phyloP scores from a whole-genome alignment of 1,140 invertebrate genomes.

The Ceratina calcarata region DNA sequence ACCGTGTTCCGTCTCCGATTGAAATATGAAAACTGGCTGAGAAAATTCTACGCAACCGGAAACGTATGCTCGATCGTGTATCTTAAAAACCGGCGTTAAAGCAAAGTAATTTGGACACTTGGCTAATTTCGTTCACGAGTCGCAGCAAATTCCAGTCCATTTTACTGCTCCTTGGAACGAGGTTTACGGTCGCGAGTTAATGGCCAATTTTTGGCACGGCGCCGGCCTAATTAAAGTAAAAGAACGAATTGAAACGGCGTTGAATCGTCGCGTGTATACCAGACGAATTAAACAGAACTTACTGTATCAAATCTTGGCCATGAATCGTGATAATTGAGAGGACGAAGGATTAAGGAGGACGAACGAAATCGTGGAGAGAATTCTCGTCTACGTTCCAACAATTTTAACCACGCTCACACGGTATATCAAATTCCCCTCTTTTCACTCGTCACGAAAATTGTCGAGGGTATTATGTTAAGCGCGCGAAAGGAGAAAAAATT shows the following conservation, averaged over 20 bases:
- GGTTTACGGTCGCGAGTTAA: background rate
- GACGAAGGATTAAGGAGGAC: no score
- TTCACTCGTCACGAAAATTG: background rate
- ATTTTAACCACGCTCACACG: background rate
- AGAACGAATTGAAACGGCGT: no score
- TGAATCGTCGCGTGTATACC: no score
- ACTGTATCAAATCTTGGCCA: no score
- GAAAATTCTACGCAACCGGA: no score
- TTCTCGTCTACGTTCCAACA: background rate
- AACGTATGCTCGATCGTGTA: no score
- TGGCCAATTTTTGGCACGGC: slow-evolving; percentile 4
- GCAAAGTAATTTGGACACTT: slow-evolving; percentile 11
- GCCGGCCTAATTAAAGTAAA: background rate
- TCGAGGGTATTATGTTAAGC: slow-evolving; percentile 1
- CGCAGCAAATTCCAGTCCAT: background rate
- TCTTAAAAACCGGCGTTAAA: background rate
- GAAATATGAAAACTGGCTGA: background rate
- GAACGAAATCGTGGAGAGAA: background rate
- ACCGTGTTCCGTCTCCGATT: background rate
- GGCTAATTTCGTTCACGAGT: slow-evolving; percentile 13
- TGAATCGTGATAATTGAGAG: background rate
- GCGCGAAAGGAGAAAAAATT: slow-evolving; percentile 10
- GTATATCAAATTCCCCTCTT: slow-evolving; percentile 14
- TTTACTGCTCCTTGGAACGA: background rate
- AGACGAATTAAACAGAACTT: no score